Base-by-base conservation (phyloP, 2,113 vertebrate genomes). In the Cichladusa arquata region DNA sequence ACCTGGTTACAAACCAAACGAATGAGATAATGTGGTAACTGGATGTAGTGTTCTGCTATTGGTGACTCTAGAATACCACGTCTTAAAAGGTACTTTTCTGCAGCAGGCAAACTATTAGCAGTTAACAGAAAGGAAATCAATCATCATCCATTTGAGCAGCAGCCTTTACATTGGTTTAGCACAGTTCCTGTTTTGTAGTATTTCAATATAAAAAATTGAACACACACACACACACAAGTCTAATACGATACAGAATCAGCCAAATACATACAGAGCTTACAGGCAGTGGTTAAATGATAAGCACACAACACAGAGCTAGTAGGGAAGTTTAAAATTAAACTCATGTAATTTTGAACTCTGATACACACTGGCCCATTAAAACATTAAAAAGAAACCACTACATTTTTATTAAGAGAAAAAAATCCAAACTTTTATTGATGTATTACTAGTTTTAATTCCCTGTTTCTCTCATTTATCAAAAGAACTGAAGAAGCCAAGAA, bases 21-120 rank as follows among this genome's bases (percentile, higher is more conserved):
- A 44, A 47, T 15, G 34, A 50, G n/a, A 28, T 25, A 29, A 42
- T 8, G 36, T 17, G 31, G 12, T 8, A 38, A 36, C 14, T 33
- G 15, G 15, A 24, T 17, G 9, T 72, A 50, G 6, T 2, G 5
- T 34, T 47, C 23, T 0, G 5, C 18, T 51, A 1, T 1, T 6
- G 0, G 20, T 8, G 11, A 44, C 24, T 57, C 64, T 15, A 19
- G 23, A 80, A 69, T 56, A 22, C 6, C n/a, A 8, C 16, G 14
- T 76, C 60, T 69, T 54, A 36, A 20, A 88, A 50, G 6, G 24
- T 33, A 24, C 22, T 81, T 29, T 38, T 50, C 69, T 45, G 62
- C 31, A 76, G 54, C 65, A 79, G 84, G 34, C 25, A 25, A 95
- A 50, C 24, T 12, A 38, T 14, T 34, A 69, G 9, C 33, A 57